Base-by-base conservation (phyloP, 2,888 invertebrate species). In the Ellobium chinense region DNA sequence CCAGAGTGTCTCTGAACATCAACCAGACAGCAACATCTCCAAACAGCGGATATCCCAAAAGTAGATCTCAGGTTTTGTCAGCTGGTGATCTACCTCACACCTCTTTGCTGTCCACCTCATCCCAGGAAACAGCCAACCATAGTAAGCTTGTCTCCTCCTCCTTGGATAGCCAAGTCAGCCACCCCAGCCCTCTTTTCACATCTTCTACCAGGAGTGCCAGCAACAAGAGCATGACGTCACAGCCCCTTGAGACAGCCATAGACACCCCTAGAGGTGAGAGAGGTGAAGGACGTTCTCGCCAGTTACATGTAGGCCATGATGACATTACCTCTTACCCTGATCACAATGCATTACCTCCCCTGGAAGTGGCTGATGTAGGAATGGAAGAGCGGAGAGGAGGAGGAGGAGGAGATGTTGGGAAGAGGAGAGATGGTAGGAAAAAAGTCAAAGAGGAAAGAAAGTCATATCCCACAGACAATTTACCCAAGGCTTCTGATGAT, bases 401-500 rank as follows among this genome's bases (percentile, higher is more conserved):
- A 56, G 79, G 66, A 21, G 70, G n/a, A n/a, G n/a, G n/a, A n/a
- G 66, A 68, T 24, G 68, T 7, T 36, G 39, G 68, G 39, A 68
- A 37, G 27, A n/a, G 24, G 63, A 37, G 56, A 56, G 79, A 73
- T n/a, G 70, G n/a, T 21, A 73, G 27, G 34, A 65, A 66, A 58
- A 63, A 24, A 29, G 2, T 29, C 3, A 78, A 54, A 56, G 66
- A 56, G 65, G 73, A 37, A 56, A 56, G 29, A 12, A 77, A 27
- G n/a, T 0, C 2, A 36, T 1, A 0, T 12, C 2, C 24, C 12
- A n/a, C 12, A 21, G 63, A 73, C 29, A n/a, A 29, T 24, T 37
- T 29, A 0, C 58, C 58, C 34, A 54, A 21, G 37, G 24, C 66
- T 36, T 60, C 4, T 65, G 83, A 83, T 29, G 77, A 81, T 36